phyloP scores from a whole-genome alignment of 23 tunicate genomes.

The Corella eumyota region DNA sequence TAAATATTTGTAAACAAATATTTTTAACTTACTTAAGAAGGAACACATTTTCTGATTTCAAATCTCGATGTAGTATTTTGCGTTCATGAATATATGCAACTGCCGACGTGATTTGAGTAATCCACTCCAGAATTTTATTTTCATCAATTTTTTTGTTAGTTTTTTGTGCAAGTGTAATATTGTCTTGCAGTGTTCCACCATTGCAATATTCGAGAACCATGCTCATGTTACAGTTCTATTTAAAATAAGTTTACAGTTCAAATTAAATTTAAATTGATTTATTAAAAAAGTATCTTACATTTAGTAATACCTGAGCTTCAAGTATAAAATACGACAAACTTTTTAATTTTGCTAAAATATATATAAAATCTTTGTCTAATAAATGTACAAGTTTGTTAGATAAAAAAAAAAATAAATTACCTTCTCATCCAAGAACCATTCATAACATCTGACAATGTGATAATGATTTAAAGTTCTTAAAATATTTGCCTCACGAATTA shows the following conservation, averaged over 20 bases:
- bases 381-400: too few relatives aligned
- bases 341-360: too few relatives aligned
- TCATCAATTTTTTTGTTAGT: slow-evolving; percentile 20
- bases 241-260: too few relatives aligned
- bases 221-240: slow-evolving; percentile 30
- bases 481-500: slow-evolving; percentile 74
- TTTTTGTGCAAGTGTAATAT: slow-evolving; percentile 16
- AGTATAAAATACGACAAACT: too few relatives aligned
- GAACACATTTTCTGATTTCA: slow-evolving; percentile 89
- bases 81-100: slow-evolving; percentile 68
- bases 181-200: slow-evolving; percentile 85
- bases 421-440: slow-evolving; percentile 70
- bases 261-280: too few relatives aligned
- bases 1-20: too few relatives aligned
- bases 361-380: too few relatives aligned
- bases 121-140: slow-evolving; percentile 50
- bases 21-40: slow-evolving; percentile 42
- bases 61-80: slow-evolving; percentile 67
- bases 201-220: slow-evolving; percentile 84
- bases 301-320: too few relatives aligned
- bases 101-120: slow-evolving; percentile 71
- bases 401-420: too few relatives aligned
- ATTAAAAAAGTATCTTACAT: too few relatives aligned
- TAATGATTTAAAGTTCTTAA: slow-evolving; percentile 47
- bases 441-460: slow-evolving; percentile 85